Base-by-base conservation (phyloP, 2,113 vertebrate species). In the Hylia prasina region DNA sequence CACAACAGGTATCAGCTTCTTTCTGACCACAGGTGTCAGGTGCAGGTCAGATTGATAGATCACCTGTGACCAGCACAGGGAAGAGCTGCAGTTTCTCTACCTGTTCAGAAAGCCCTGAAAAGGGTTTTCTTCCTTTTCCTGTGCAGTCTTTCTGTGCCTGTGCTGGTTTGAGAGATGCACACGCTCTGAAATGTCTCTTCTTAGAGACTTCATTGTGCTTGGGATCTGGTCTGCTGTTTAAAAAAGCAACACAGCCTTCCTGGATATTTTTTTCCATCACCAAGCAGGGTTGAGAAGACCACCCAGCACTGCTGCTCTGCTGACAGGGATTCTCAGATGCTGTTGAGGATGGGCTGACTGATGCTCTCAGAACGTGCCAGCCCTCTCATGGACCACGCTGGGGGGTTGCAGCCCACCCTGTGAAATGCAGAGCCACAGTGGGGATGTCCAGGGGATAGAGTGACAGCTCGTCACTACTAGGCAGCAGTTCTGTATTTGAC, bases 251-350 rank as follows among this genome's bases (percentile, higher is more conserved):
- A n/a, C 30, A 48, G 3, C n/a, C n/a, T 70, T 85, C 28, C n/a
- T 72, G 31, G 21, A 58, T 39, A 9, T 30, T 20, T 27, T 44
- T 82, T 82, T 44, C 20, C 79, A 37, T 56, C 56, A 31, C 42
- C 65, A 64, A 33, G 70, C n/a, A 45, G 56, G 51, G 40, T 45
- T 70, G 45, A 40, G 63, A 19, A 84, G 31, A 37, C 30, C 79
- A 61, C 79, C 87, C 83, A 66, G 3, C 47, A 4, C 8, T 11
- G 28, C 54, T 2, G 4, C 76, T 69, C 27, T 8, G 16, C 27
- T 5, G 5, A 17, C n/a, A 30, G 65, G 57, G 60, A 8, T 63
- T 66, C 77, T 78, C 0, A 0, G 44, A 6, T 0, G 1, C 68
- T 39, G 23, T 9, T 25, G 60, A 16, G 68, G 22, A 44, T 71